Evolutionary conservation across 2,888 invertebrate species (phyloP), one percentile per base, ranked within the genome.

Genomic region (Cheilosia variabilis): DNA sequence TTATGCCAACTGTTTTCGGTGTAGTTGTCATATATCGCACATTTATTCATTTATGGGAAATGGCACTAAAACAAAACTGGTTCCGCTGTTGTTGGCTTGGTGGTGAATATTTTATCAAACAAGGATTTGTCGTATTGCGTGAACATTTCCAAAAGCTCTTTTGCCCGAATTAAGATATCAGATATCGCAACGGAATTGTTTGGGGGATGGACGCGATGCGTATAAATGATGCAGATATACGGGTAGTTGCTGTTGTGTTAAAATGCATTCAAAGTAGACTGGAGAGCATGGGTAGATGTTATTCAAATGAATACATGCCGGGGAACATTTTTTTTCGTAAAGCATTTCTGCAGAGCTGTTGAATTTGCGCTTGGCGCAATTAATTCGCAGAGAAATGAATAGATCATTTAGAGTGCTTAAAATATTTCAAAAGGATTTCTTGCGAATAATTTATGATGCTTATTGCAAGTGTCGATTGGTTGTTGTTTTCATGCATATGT

Each of bases 101-200:
- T 31, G 24, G 47, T 71, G 63, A 57, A 83, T 79, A 68, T 83
- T 73, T 50, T 63, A 79, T 63, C 53, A 41, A 50, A 60, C 66
- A 80, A 47, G 65, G 71, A 79, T 79, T 75, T 80, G 80, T 71
- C 58, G 55, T 43, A 76, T 66, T 58, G 57, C 34, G 22, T 15
- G 53, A 71, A 66, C 43, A 71, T 80, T 79, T 66, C 71, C 71
- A 57, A 79, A 60, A 75, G 75, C 43, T 47, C 43, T 63, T 79
- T 75, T 71, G 34, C 65, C 65, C 79, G 75, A 71, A 66, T 76
- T 75, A 60, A 73, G 69, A 84, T 79, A 75, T 78, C 77, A 62
- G 77, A 63, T 63, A 78, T 47, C 22, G 37, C 69, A 69, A 63
- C 37, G 37, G 76, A 60, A 53, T 76, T 45, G 63, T 71, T 71